A percentile compares a stretch with the other conserved stretches of the same genome.
These are phyloP conservation scores for Podarcis muralis DNA, from an alignment of 2,113 vertebrate genomes.

Conservation along the genomic window DNA sequence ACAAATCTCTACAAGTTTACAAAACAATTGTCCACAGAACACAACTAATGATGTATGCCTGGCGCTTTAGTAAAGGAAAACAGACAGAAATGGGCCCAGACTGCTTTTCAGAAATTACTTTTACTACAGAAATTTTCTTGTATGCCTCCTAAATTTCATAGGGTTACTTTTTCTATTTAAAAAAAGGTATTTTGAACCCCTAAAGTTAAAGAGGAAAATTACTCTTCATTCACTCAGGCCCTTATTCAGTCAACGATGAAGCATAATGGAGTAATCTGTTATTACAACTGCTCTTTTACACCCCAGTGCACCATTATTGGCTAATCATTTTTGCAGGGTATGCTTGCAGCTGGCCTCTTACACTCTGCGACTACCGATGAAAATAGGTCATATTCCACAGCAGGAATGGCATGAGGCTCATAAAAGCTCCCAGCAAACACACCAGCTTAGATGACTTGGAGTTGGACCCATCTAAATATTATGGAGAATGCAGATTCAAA, in stretches of 20 bases:
- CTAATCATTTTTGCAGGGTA: slow-evolving; percentile 29
- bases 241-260: slow-evolving; percentile 32
- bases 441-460: slow-evolving; percentile 1
- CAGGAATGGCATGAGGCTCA: slow-evolving; percentile 27
- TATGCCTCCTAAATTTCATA: slow-evolving; percentile 1
- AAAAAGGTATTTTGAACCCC: slow-evolving; percentile 20
- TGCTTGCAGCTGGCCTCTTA: slow-evolving; percentile 27
- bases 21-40: slow-evolving; percentile 1
- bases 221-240: slow-evolving; percentile 4
- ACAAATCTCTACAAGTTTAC: slow-evolving; percentile 6
- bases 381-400: slow-evolving; percentile 32
- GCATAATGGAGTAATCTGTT: slow-evolving; percentile 24
- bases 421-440: slow-evolving; percentile 8
- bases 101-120: background rate
- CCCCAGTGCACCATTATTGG: slow-evolving; percentile 18
- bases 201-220: background rate
- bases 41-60: background rate
- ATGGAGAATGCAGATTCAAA: slow-evolving; percentile 21
- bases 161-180: background rate
- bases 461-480: slow-evolving; percentile 23
- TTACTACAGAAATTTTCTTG: background rate
- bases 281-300: slow-evolving; percentile 38
- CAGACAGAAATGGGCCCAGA: background rate
- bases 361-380: slow-evolving; percentile 23
- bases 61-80: slow-evolving; percentile 22